Evolutionary conservation across 92 coral and sea anemone genomes (phyloP), one percentile per base, ranked within the genome.

Genomic region (Isaurus tuberculatus): DNA sequence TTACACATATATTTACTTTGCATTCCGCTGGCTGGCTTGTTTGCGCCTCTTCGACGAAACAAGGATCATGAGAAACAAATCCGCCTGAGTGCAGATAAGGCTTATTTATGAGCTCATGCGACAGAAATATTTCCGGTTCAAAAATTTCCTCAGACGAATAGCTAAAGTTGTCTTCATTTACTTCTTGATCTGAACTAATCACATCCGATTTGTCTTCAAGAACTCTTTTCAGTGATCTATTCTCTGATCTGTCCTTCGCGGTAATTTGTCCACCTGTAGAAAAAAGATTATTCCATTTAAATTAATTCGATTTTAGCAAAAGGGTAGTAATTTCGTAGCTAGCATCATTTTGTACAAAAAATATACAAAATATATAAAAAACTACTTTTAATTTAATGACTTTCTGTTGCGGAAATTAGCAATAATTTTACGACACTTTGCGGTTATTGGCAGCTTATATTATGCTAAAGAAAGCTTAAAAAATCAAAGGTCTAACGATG

Each of bases 1-100:
- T 77, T 34, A 77, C 36, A 70, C 70, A 58, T 77, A 77, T 77
- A 32, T 77, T 77, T 3, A 77, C 82, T 14, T 77, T 77, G 65
- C 82, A 77, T 28, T 77, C 82, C 55, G 70, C 70, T 57, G 70
- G 82, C 55, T 25, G 82, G 69, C 33, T 60, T 60, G 34, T 31
- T 42, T 77, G 32, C 70, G 70, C 55, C 23, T 77, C 82, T 44
- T 77, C 82, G 15, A 77, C 22, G 22, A 57, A 77, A 28, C 43
- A 77, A 0, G 82, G 82, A 58, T 77, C 82, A 26, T 77, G 53
- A 32, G 34, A 77, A 37, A 36, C 34, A 40, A 40, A 40, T 3
- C 25, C 69, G 22, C 58, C 55, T 26, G 70, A 19, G 51, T 25
- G 25, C 5, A 17, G 70, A 3, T 57, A 27, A 13, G 68, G 53